Percentiles rank a stretch among this genome's conserved stretches.
These are phyloP conservation scores for Drosophila prostipennis DNA, from an alignment of 2,888 invertebrate genomes.

Conservation along the genomic window DNA sequence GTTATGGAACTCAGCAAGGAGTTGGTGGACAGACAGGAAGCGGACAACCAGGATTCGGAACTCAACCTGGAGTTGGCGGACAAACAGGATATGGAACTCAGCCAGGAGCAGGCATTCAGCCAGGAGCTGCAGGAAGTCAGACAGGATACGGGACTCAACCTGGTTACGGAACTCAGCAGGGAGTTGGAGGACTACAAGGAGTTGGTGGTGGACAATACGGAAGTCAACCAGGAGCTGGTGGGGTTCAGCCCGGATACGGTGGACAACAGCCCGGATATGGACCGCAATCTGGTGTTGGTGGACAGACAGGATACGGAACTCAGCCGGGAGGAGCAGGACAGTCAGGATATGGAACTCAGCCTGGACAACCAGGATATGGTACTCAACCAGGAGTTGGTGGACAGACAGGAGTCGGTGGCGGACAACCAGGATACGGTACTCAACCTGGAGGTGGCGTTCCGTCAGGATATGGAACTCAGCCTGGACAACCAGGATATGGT, in stretches of 20 bases:
- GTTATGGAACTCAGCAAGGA: constrained; percentile 7
- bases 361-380: constrained; percentile 6
- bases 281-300: constrained; percentile 33
- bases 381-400: constrained; percentile 13
- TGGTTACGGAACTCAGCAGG: constrained; percentile 14
- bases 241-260: no score
- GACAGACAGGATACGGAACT: constrained; percentile 22
- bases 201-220: no score
- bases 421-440: no score
- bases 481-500: no score
- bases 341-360: no score
- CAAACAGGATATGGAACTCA: constrained; percentile 11
- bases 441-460: constrained; percentile 16
- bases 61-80: constrained; percentile 15
- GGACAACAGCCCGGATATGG: constrained; percentile 17
- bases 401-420: constrained; percentile 7
- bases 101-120: no score
- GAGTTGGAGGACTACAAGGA: no score
- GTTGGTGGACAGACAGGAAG: constrained; percentile 14
- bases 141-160: no score
- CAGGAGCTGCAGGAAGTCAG: no score
- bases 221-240: no score
- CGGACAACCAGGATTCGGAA: no score
- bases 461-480: constrained; percentile 12
- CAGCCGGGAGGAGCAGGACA: neutral